phyloP scores from a whole-genome alignment of 2,888 invertebrate species.

The Clivina fossor region DNA sequence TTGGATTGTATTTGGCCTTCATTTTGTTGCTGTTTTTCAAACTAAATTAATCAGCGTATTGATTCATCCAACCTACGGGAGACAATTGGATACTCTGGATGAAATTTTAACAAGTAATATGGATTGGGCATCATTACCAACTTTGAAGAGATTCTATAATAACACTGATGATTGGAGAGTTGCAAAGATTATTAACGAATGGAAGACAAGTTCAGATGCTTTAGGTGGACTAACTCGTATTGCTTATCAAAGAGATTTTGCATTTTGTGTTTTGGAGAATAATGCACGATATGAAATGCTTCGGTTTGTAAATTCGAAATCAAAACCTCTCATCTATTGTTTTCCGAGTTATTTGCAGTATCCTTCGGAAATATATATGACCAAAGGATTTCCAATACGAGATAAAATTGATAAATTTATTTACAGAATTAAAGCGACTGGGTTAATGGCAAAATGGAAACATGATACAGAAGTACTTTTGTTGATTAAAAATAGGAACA shows the following conservation, averaged over 20 bases:
- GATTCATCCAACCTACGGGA: slow-evolving; percentile 40
- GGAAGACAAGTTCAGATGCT: slow-evolving; percentile 39
- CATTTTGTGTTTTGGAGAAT: slow-evolving; percentile 42
- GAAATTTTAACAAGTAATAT: slow-evolving; percentile 43
- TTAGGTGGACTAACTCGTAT: slow-evolving; percentile 41
- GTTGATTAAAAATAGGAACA: slow-evolving; percentile 4
- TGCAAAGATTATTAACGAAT: slow-evolving; percentile 27
- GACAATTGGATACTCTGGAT: slow-evolving; percentile 42
- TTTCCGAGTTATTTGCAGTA: slow-evolving; percentile 47
- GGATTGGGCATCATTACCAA: slow-evolving; percentile 41
- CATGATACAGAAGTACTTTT: slow-evolving; percentile 31
- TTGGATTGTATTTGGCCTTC: slow-evolving; percentile 42
- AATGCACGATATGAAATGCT: slow-evolving; percentile 44
- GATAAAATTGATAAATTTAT: slow-evolving; percentile 44
- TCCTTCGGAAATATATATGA: slow-evolving; percentile 48
- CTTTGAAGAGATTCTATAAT: slow-evolving; percentile 40
- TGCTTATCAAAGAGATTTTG: slow-evolving; percentile 40
- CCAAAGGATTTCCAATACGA: slow-evolving; percentile 48
- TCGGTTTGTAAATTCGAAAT: slow-evolving; percentile 41
- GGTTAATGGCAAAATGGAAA: slow-evolving; percentile 43
- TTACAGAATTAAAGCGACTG: slow-evolving; percentile 44
- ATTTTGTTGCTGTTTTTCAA: slow-evolving; percentile 43
- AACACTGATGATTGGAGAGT: slow-evolving; percentile 30
- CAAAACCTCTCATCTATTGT: slow-evolving; percentile 42
- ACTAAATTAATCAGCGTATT: slow-evolving; percentile 48